Base-by-base conservation (phyloP, 2,113 vertebrate species). In the Microcebus griseorufus region DNA sequence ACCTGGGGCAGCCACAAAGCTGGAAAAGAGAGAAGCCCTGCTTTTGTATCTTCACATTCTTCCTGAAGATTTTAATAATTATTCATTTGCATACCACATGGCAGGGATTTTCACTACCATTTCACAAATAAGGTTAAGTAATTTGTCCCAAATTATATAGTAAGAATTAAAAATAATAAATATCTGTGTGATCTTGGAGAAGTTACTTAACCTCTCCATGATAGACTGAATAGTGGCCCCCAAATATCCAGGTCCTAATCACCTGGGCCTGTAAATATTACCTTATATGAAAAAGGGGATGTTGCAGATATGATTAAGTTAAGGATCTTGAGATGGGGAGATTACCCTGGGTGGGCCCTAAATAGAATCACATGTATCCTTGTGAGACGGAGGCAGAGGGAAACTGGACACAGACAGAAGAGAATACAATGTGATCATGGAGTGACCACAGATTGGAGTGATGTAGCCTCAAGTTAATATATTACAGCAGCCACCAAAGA, bases 101-200 rank as follows among this genome's bases (percentile, higher is more conserved):
- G 20, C 14, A 51, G 32, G 29, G 25, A 83, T 94, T 94, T 90
- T 87, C 12, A 48, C 39, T 55, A 55, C 13, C 32, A 64, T 88
- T 60, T 90, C n/a, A 72, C 39, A 94, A 48, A 75, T 75, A 62
- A 90, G 11, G 55, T 95, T 94, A 65, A 70, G 12, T 69, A 37
- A 91, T 73, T 80, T 88, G 25, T 94, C 39, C 22, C 27, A 90
- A 94, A 83, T 58, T 12, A 34, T 70, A 23, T 39, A 84, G 42
- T 60, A 90, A 88, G 58, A 94, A 84, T 93, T 93, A 76, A 67
- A 86, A 92, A 55, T 78, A 90, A 75, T 27, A n/a, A 6, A 6
- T n/a, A 51, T 72, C 55, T 83, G 25, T 58, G 45, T 55, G 29
- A 53, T 48, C 62, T 17, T 67, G 64, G 45, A 22, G 14, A 83